A percentile compares a stretch with the other conserved stretches of the same genome.
Conservation (phyloP, 2,797 vertebrate genomes). For the Ataeniobius toweri region DNA sequence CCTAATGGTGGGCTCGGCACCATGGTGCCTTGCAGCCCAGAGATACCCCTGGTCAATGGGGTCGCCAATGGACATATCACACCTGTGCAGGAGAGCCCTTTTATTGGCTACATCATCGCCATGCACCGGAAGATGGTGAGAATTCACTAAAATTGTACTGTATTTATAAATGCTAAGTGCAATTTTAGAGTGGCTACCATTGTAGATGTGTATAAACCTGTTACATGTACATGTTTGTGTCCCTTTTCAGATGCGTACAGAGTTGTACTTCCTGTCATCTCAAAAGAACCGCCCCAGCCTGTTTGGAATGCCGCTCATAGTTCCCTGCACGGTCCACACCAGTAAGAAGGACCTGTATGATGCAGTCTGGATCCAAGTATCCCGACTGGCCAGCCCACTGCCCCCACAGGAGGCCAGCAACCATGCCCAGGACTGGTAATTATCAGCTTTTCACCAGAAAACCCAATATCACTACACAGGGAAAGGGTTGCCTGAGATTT, state of each 20-base stretch:
- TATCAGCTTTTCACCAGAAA: neutral
- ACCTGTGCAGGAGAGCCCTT: slow-evolving; percentile 86
- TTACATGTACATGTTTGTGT: neutral
- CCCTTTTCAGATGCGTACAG: slow-evolving; percentile 89
- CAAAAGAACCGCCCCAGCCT: slow-evolving; percentile 98
- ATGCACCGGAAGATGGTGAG: slow-evolving; percentile 98
- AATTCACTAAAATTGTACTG: neutral
- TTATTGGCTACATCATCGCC: slow-evolving; percentile 96
- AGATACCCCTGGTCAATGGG: slow-evolving; percentile 78
- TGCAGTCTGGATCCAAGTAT: slow-evolving; percentile 97
- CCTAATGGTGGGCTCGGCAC: slow-evolving; percentile 90
- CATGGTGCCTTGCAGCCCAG: slow-evolving; percentile 79
- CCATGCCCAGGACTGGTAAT: slow-evolving; percentile 96
- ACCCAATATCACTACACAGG: no score
- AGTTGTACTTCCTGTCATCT: slow-evolving; percentile 96
- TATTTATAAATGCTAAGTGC: no score
- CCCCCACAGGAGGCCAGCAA: slow-evolving; percentile 98
- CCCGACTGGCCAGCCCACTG: slow-evolving; percentile 94
- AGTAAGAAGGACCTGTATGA: slow-evolving; percentile 95
- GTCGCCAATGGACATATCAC: slow-evolving; percentile 87
- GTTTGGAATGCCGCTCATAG: slow-evolving; percentile 98
- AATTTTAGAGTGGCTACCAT: no score
- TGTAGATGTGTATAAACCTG: neutral
- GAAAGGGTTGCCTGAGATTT: no score
- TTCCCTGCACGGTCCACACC: slow-evolving; percentile 94